Percentiles rank a stretch among this genome's conserved stretches.
Conservation (phyloP, 2,888 invertebrate genomes). For the Cataglyphis albicans region DNA sequence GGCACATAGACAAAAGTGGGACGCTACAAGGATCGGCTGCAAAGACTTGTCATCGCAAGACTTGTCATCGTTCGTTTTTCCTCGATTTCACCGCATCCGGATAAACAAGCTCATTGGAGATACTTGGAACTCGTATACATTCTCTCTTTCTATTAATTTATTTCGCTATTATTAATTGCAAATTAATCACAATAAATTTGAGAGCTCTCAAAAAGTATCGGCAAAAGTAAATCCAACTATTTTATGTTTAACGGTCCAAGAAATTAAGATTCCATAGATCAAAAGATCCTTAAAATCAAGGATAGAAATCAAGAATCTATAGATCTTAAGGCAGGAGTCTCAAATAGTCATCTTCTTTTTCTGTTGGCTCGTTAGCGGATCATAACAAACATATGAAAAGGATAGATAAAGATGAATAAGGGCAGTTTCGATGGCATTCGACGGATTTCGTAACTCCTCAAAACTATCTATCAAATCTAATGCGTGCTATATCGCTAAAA, state of each 20-base stretch:
- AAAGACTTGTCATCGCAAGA: constrained; percentile 28
- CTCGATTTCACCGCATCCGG: constrained; percentile 10
- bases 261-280: not conserved
- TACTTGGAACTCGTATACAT: not conserved
- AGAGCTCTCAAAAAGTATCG: not conserved
- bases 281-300: not conserved
- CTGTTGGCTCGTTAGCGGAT: not conserved
- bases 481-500: not conserved
- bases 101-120: constrained; percentile 10
- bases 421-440: too few relatives aligned
- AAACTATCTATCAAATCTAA: too few relatives aligned
- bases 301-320: too few relatives aligned
- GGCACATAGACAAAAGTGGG: constrained; percentile 81
- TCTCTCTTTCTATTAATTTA: not conserved
- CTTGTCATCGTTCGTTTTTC: constrained; percentile 11
- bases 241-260: constrained; percentile 3
- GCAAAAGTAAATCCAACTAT: not conserved
- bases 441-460: too few relatives aligned
- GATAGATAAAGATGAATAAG: not conserved
- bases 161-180: not conserved
- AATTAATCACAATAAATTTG: not conserved
- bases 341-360: not conserved
- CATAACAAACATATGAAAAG: not conserved
- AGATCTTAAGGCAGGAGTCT: not conserved
- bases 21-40: constrained; percentile 61